These are phyloP conservation scores for Strix occidentalis DNA, from an alignment of 2,797 vertebrate genomes.

Conservation along the genomic window DNA sequence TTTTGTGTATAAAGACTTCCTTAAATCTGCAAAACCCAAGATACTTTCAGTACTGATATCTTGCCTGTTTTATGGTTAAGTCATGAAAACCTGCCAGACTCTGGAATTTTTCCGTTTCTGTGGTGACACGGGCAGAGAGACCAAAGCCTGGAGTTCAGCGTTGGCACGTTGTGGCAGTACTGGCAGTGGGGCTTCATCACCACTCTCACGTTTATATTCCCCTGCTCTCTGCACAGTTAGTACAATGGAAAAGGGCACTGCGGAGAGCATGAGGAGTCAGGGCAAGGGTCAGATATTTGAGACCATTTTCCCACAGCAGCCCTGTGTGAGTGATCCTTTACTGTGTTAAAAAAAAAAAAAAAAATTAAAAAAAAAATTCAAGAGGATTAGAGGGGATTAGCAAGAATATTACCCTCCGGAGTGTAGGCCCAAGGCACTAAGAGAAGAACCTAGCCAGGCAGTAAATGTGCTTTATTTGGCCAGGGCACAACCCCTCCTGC, in stretches of 20 bases:
- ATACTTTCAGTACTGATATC: neutral
- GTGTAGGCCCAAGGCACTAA: slow-evolving; percentile 73
- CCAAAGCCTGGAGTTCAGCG: rapidly evolving
- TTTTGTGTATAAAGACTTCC: neutral
- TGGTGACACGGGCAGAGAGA: neutral
- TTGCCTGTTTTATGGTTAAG: neutral
- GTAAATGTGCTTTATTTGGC: slow-evolving; percentile 83
- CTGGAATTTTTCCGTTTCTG: neutral
- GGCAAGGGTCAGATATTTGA: slow-evolving; percentile 79
- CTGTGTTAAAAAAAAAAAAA: slow-evolving; percentile 76
- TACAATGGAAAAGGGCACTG: slow-evolving; percentile 6
- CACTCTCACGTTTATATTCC: neutral
- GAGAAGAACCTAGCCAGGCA: slow-evolving; percentile 81
- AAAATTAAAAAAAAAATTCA: slow-evolving; percentile 36
- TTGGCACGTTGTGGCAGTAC: neutral
- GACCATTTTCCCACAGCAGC: slow-evolving; percentile 81
- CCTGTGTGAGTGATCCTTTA: slow-evolving; percentile 77
- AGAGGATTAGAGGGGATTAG: slow-evolving; percentile 84
- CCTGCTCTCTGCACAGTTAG: neutral
- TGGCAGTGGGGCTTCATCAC: neutral
- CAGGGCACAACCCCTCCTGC: slow-evolving; percentile 77
- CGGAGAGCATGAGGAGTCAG: slow-evolving; percentile 55
- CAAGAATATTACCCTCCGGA: slow-evolving; percentile 78
- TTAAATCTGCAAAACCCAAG: neutral
- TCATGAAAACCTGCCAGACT: neutral